phyloP scores from a whole-genome alignment of 2,888 invertebrate species.

The Agrochola lychnidis region DNA sequence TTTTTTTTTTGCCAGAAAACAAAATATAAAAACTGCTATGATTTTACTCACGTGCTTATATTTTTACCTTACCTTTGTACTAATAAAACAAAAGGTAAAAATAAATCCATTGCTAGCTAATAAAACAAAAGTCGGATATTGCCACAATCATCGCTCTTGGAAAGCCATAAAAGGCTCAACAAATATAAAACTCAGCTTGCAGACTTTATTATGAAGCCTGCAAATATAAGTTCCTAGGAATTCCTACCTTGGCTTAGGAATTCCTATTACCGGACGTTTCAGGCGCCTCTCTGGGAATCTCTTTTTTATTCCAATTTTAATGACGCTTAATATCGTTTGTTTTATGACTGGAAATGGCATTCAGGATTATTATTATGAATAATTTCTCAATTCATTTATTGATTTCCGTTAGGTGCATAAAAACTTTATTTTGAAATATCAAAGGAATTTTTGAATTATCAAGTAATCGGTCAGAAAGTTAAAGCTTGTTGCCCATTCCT shows the following conservation, averaged over 20 bases:
- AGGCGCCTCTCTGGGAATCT: conserved; percentile 37
- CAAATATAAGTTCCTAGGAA: conserved; percentile 52
- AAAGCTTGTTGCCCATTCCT: too few species aligned
- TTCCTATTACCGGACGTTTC: conserved; percentile 50
- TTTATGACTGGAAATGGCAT: conserved; percentile 13
- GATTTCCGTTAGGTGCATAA: conserved; percentile 10
- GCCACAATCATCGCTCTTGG: background rate
- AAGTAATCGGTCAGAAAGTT: too few species aligned
- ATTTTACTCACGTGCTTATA: background rate
- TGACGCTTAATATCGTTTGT: conserved; percentile 46
- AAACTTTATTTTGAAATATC: too few species aligned
- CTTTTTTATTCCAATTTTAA: conserved; percentile 51
- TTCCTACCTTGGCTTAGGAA: conserved; percentile 52
- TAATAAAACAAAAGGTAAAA: background rate
- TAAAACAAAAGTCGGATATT: background rate
- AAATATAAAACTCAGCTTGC: conserved; percentile 36
- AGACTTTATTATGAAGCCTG: conserved; percentile 38
- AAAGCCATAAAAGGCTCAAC: conserved; percentile 19
- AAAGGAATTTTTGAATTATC: too few species aligned
- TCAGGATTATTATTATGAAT: conserved; percentile 9
- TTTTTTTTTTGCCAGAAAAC: too few species aligned
- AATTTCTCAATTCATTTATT: conserved; percentile 12
- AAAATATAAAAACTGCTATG: background rate
- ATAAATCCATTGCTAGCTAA: background rate
- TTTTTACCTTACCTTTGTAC: background rate